Percentiles rank a stretch among this genome's conserved stretches.
phyloP scores from a whole-genome alignment of 2,797 vertebrate genomes.

The Mormyrops boulengeri region DNA sequence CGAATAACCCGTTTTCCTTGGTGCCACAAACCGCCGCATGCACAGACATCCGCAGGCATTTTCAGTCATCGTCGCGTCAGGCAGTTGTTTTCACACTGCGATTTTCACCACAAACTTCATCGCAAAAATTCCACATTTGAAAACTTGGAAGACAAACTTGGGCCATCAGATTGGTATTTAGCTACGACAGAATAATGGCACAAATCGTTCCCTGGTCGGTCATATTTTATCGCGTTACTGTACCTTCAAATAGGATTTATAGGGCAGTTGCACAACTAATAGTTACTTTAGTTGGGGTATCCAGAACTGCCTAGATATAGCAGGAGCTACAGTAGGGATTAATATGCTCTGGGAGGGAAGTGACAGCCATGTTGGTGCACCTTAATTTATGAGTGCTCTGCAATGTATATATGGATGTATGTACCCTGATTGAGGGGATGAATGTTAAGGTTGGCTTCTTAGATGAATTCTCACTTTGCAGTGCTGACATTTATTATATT shows the following conservation, averaged over 20 bases:
- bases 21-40: neutral
- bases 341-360: neutral
- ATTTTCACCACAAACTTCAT: neutral
- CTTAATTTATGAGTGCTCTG: neutral
- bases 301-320: neutral
- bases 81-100: neutral
- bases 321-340: neutral
- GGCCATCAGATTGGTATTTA: neutral
- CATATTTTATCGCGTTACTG: slow-evolving; percentile 6
- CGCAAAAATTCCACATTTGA: neutral
- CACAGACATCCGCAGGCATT: neutral
- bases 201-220: neutral
- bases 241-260: slow-evolving; percentile 13
- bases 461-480: slow-evolving; percentile 33
- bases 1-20: neutral
- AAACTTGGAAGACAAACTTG: neutral
- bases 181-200: neutral
- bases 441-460: neutral
- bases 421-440: neutral
- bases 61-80: neutral
- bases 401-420: neutral
- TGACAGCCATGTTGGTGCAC: neutral
- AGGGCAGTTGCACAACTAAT: slow-evolving; percentile 6
- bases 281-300: neutral
- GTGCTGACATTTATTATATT: slow-evolving; percentile 1